Evolutionary conservation across 2,888 invertebrate species (phyloP), one percentile per base, ranked within the genome.

Genomic region (Vannuccia rotundouncinata): DNA sequence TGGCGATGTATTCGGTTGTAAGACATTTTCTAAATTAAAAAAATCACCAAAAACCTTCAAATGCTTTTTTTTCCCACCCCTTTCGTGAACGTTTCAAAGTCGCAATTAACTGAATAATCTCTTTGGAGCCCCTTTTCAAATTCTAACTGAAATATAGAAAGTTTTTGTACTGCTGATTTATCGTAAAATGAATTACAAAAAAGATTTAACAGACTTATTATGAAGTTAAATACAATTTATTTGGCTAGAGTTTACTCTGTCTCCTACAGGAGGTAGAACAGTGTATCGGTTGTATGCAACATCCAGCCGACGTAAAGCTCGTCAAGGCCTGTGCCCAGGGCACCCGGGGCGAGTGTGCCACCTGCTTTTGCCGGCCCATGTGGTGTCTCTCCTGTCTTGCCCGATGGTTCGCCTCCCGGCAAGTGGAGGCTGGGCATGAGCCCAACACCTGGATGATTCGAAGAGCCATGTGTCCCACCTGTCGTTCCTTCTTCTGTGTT

Each of bases 211-310:
- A 59, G 22, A n/a, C 22, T 59, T 59, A 59, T 59, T n/a, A n/a
- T 59, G 13, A 13, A 59, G 59, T 59, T 59, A 60, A n/a, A 25
- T 31, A 45, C 29, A 74, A 0, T 81, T 77, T 77, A 73, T 5
- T n/a, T 1, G 17, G 10, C 25, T 29, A 29, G 13, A 30, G 28
- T n/a, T n/a, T n/a, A n/a, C n/a, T n/a, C n/a, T n/a, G n/a, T n/a
- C 59, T 0, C 0, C 82, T 80, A 86, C 83, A 94, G 92, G 92
- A 92, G 82, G 86, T 92, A 59, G 94, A 95, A 82, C 90, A 91
- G 81, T 95, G 95, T 85, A 93, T 95, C 82, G 95, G 95, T 0
- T 95, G 95, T 85, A 93, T 95, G 92, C 91, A 92, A 85, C 90
- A 90, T 22, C 88, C 88, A 28, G 92, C 95, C 0, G 92, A 94